Conservation (phyloP, 2,797 vertebrate species). For the Tenualosa thibaudeaui region DNA sequence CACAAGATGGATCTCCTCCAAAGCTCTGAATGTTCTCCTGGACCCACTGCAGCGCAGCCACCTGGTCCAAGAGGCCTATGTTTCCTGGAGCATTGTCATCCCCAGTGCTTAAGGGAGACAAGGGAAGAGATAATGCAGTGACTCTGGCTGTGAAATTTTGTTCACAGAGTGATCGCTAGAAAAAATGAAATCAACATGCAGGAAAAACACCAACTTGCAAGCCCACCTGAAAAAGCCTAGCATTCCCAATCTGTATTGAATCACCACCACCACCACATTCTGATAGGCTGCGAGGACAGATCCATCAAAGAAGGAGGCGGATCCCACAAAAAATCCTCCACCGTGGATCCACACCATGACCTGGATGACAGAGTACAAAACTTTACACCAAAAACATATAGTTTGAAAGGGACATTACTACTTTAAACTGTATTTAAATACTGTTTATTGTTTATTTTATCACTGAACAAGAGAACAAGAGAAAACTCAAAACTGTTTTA, state of each 20-base stretch:
- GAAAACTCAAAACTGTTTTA: no score
- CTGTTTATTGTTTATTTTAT: no score
- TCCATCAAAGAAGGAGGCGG: slow-evolving; percentile 69
- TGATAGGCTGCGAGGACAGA: slow-evolving; percentile 75
- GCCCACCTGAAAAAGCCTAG: slow-evolving; percentile 81
- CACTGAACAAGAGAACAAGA: no score
- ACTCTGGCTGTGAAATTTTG: not conserved
- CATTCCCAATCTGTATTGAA: slow-evolving; percentile 82
- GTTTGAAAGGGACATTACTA: no score
- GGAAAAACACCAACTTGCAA: not conserved
- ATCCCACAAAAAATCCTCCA: slow-evolving; percentile 47
- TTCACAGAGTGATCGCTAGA: not conserved
- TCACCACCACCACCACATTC: slow-evolving; percentile 76
- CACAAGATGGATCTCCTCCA: slow-evolving; percentile 70
- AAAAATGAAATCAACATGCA: not conserved
- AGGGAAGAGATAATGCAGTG: not conserved
- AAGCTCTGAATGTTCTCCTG: slow-evolving; percentile 76
- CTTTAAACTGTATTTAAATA: no score
- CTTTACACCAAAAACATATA: no score
- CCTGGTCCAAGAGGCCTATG: slow-evolving; percentile 73
- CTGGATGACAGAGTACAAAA: slow-evolving; percentile 35
- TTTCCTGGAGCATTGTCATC: slow-evolving; percentile 72
- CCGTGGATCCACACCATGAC: slow-evolving; percentile 68
- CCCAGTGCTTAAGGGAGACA: slow-evolving; percentile 63
- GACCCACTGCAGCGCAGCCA: slow-evolving; percentile 73